phyloP scores from a whole-genome alignment of 1,140 invertebrate species.

The Leguminivora glycinivorella region DNA sequence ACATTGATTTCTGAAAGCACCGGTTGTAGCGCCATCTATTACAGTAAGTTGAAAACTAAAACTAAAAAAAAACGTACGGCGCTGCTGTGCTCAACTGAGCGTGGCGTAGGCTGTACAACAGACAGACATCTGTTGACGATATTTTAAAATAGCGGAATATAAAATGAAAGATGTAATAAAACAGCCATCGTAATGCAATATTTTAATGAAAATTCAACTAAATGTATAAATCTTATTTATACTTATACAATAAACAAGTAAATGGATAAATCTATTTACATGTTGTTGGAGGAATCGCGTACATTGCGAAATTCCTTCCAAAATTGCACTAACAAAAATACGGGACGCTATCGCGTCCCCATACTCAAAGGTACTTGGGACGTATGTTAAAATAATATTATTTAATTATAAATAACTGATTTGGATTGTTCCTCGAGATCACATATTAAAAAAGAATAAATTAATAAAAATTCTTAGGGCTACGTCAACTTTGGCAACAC shows the following conservation, averaged over 20 bases:
- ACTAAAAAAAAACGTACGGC: no score
- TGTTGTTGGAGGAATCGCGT: slow-evolving; percentile 44
- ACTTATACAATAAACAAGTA: slow-evolving; percentile 74
- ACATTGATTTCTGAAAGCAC: background rate
- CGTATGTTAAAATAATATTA: slow-evolving; percentile 2
- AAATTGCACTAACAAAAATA: slow-evolving; percentile 78
- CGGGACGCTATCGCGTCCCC: slow-evolving; percentile 47
- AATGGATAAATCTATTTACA: slow-evolving; percentile 71
- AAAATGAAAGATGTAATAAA: background rate
- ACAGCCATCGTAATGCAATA: slow-evolving; percentile 40
- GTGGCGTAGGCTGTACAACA: no score
- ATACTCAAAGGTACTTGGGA: slow-evolving; percentile 45
- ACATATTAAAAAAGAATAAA: slow-evolving; percentile 15
- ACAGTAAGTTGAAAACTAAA: background rate
- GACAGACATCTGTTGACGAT: slow-evolving; percentile 1
- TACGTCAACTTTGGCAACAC: slow-evolving; percentile 14
- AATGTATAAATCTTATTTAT: slow-evolving; percentile 79
- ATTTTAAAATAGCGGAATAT: background rate
- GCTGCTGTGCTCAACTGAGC: background rate
- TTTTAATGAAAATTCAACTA: slow-evolving; percentile 79
- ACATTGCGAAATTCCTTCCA: slow-evolving; percentile 45
- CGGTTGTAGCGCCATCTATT: background rate
- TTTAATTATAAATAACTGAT: background rate
- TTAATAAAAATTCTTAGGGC: slow-evolving; percentile 12
- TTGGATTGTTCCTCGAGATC: background rate